Base-by-base conservation (phyloP, 1,140 invertebrate genomes). In the Bombus cullumanus region DNA sequence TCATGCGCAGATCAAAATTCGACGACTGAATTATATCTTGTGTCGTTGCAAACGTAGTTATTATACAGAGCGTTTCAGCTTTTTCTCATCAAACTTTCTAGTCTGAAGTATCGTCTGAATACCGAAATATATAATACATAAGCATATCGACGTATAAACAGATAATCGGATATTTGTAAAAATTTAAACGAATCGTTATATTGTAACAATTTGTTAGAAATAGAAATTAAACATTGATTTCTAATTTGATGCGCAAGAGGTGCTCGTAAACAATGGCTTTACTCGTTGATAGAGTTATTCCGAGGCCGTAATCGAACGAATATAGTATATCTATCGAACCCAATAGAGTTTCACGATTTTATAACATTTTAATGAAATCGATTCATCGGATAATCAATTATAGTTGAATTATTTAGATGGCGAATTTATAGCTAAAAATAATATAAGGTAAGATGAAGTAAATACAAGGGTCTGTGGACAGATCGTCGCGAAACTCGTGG, bases 351-450 rank as follows among this genome's bases (percentile, higher is more conserved):
- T 10, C 25, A 34, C 13, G 1, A n/a, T 34, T 41, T 34, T 9
- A 9, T 47, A 43, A 79, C 43, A 34, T 79, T 79, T 79, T 34
- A 34, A 66, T 66, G 31, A 59, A 66, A 68, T 43, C 39, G 62
- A 34, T 31, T 15, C 39, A 13, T 31, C 28, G 62, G 41, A 6
- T 39, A 83, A 66, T 77, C 25, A 39, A 53, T 66, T 2, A 15
- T 12, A 10, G 10, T 4, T 66, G 81, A 76, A 66, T 83, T 57
- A 83, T 76, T 59, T 18, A 77, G 0, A 10, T 0, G 22, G 1
- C 13, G 31, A 64, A 66, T 41, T 41, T 79, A 66, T 68, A 66
- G 18, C 13, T 37, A n/a, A 53, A 18, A 53, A 53, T 53, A 53
- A 53, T 53, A 53, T 22, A 22, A 53, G 5, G 18, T 53, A 53